Evolutionary conservation across 2,113 vertebrate genomes (phyloP).

Genomic region (Accipiter cooperii): DNA sequence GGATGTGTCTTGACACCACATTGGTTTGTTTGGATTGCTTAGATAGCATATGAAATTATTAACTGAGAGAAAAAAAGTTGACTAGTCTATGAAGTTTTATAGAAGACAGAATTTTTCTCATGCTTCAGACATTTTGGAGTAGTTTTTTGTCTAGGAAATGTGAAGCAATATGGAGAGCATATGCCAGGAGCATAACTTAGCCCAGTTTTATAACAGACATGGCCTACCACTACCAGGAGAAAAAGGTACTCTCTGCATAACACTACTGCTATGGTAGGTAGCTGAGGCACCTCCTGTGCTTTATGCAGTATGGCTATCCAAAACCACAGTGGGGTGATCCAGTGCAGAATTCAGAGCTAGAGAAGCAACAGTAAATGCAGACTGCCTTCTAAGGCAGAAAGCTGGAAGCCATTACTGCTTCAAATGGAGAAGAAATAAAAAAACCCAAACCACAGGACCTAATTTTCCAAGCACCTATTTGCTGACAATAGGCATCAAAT

Average conservation of each 20-base stretch:
- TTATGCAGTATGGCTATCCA: neutral
- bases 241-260: neutral
- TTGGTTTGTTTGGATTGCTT: neutral
- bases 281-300: neutral
- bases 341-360: neutral
- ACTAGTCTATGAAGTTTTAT: neutral
- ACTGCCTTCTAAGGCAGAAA: neutral
- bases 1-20: neutral
- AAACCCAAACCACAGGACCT: accelerated
- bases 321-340: neutral
- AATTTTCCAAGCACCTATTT: neutral
- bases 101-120: neutral
- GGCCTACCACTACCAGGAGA: neutral
- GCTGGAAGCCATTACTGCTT: neutral
- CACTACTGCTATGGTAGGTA: neutral
- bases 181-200: neutral
- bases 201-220: neutral
- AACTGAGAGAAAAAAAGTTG: neutral
- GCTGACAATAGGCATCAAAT: neutral
- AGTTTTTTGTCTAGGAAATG: neutral
- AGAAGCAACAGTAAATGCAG: neutral
- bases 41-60: neutral
- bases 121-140: neutral
- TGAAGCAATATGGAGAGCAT: neutral
- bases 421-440: neutral